phyloP scores from a whole-genome alignment of 2,797 vertebrate species.

The Anguilla megastoma region DNA sequence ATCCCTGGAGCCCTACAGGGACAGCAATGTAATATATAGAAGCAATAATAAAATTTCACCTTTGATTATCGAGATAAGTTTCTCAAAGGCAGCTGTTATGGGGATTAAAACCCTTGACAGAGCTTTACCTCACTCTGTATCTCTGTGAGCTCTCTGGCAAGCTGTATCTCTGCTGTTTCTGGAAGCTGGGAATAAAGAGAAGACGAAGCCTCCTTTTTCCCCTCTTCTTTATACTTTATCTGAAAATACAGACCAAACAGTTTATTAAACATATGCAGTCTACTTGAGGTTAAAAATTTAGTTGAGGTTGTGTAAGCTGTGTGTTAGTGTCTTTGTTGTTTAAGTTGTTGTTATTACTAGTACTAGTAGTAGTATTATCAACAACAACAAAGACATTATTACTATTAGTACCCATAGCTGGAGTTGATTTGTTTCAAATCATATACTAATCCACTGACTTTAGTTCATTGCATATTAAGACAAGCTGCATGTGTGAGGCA shows the following conservation, averaged over 20 bases:
- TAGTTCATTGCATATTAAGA: background rate
- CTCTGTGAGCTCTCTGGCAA: conserved; percentile 77
- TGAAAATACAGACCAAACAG: conserved; percentile 17
- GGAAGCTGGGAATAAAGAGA: conserved; percentile 62
- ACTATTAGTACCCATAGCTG: background rate
- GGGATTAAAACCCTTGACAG: background rate
- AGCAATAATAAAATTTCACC: background rate
- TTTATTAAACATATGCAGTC: background rate
- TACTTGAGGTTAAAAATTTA: background rate
- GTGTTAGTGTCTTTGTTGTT: background rate
- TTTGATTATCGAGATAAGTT: background rate
- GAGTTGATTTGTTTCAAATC: background rate
- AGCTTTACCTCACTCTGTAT: conserved; percentile 83
- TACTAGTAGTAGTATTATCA: background rate
- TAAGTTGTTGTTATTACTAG: background rate
- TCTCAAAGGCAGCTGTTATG: background rate
- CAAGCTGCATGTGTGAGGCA: background rate
- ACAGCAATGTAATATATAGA: background rate
- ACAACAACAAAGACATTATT: background rate
- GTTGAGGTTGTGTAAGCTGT: background rate
- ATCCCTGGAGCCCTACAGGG: background rate
- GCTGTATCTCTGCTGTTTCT: conserved; percentile 59
- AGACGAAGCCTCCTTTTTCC: conserved; percentile 28
- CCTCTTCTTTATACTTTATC: conserved; percentile 57
- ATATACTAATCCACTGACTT: background rate